phyloP scores from a whole-genome alignment of 2,888 invertebrate genomes.

The Hyppa rectilinea region DNA sequence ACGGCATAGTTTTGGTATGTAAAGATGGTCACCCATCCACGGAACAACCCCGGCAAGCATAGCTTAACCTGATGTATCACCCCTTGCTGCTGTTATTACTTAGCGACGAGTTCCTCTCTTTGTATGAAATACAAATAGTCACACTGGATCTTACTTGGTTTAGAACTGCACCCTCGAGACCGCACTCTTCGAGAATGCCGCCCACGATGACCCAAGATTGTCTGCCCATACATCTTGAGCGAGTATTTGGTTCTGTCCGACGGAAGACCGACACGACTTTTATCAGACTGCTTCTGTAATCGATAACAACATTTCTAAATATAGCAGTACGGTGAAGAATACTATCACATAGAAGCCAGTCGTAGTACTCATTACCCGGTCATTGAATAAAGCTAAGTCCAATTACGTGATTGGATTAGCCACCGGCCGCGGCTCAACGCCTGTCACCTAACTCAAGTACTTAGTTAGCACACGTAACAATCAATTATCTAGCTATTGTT shows the following conservation, averaged over 20 bases:
- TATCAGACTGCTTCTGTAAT: background rate
- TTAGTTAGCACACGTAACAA: slow-evolving; percentile 60
- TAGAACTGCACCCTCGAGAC: no score
- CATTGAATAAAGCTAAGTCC: slow-evolving; percentile 87
- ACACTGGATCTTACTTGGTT: background rate
- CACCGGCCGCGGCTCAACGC: slow-evolving; percentile 75
- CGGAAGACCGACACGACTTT: background rate
- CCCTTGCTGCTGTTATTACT: no score
- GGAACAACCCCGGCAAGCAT: no score
- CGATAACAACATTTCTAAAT: background rate
- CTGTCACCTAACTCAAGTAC: slow-evolving; percentile 65
- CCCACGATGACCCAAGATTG: background rate
- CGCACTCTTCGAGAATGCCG: background rate
- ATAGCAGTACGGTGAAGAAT: slow-evolving; percentile 6
- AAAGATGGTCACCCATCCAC: no score
- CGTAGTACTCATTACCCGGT: slow-evolving; percentile 81
- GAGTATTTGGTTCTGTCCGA: background rate
- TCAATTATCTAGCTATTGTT: slow-evolving; percentile 61
- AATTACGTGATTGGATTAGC: slow-evolving; percentile 89
- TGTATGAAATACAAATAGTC: background rate
- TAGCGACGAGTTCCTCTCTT: no score
- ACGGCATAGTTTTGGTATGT: no score
- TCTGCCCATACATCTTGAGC: background rate
- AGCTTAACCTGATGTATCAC: no score
- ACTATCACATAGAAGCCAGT: slow-evolving; percentile 54